Evolutionary conservation across 37 sponge, comb jelly and placozoan species (phyloP), one percentile per base, ranked within the genome.

Genomic region (Halichondria panicea): DNA sequence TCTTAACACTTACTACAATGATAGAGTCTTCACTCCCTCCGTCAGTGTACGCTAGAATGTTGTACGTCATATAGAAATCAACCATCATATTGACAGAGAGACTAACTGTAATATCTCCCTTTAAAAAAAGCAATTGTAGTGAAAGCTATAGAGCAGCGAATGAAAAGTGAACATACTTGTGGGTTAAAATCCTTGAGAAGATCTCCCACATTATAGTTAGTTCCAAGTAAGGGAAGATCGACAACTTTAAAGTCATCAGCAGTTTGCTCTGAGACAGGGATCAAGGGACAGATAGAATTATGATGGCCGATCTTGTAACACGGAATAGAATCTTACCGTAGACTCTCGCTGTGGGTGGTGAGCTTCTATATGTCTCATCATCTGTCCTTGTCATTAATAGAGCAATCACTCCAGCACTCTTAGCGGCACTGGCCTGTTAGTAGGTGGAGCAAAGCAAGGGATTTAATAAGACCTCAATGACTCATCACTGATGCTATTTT

Each of bases 1-100:
- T n/a, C n/a, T n/a, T n/a, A 37, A 21, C 7, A 73, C 92, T 60
- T 41, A 92, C 93, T 56, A 92, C 93, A 45, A 91, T 78, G 39
- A 80, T 70, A 25, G 81, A 61, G 54, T 67, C 50, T 45, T 44
- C 60, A 7, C 57, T 55, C 28, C 77, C 39, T 7, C 55, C 42
- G 13, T 32, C 8, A 3, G 93, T 84, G 38, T 70, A 73, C 7
- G 86, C 93, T 27, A 92, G 60, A 21, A 92, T 85, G 84, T 92
- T 92, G 80, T 84, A 88, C 1, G 93, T 92, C 19, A 45, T 36
- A 44, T 69, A 63, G 1, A 56, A 40, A 18, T 71, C 72, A 0
- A 82, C 75, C 41, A 48, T 72, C 27, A 88, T 87, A 65, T 43
- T 33, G 4, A 88, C 82, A 22, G 65, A 44, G 21, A 91, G 56